Base-by-base conservation (phyloP, 2,113 vertebrate species). In the Hemichromis elongatus region DNA sequence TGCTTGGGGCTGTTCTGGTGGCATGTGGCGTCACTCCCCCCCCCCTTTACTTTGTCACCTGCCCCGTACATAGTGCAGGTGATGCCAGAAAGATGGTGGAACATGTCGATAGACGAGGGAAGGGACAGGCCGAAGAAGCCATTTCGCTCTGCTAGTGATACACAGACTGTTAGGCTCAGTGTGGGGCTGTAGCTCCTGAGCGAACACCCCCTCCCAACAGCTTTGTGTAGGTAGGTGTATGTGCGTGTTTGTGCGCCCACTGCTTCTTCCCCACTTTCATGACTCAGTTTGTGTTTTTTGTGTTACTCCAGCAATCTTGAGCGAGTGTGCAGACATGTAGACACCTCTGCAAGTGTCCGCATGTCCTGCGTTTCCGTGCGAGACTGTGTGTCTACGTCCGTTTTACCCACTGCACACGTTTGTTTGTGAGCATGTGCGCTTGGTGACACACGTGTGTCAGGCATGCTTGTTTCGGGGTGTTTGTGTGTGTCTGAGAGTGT, bases 401-500 rank as follows among this genome's bases (percentile, higher is more conserved):
- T 53, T 59, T 9, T 53, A 9, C n/a, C 13, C 40, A 10, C 30
- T 56, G 56, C n/a, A 4, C 77, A 26, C 63, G 13, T 77, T 7
- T 81, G 28, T 77, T 52, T 57, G 40, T 33, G 63, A 11, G 21
- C 37, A 4, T 59, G 73, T 52, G 30, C 81, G 59, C 30, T 6
- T 6, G 59, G 37, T 66, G 79, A 80, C 84, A 92, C 88, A 91
- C 68, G 28, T 37, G 82, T 80, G 83, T 81, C 3, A 54, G n/a
- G 3, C 82, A 79, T 68, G 57, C 68, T 79, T 11, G 35, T 88
- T 88, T 42, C 4, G 35, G 81, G 83, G 88, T 90, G 90, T 94
- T 90, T 93, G 93, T 95, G 92, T 84, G 85, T 88, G 96, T 95
- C 85, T 96, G 90, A 33, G 37, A 96, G 97, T 97, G 97, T 96